These are phyloP conservation scores for Pseudocheirus occidentalis DNA, from an alignment of 2,797 vertebrate species.

Conservation along the genomic window DNA sequence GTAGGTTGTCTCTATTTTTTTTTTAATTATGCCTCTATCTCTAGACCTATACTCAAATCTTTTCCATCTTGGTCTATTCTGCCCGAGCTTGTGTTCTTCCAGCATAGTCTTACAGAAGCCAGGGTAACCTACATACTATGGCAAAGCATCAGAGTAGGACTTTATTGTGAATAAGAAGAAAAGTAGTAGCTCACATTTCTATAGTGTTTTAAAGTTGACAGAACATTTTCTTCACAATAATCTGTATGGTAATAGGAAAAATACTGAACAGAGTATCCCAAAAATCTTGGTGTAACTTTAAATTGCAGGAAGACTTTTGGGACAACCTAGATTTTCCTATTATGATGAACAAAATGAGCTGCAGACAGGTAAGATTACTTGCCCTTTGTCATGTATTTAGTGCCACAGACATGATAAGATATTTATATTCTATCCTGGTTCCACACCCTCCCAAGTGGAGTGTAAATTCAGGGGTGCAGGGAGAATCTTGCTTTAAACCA, in stretches of 20 bases:
- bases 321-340: background rate
- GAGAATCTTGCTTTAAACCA: background rate
- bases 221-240: background rate
- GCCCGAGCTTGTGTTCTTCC: background rate
- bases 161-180: background rate
- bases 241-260: background rate
- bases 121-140: background rate
- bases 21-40: background rate
- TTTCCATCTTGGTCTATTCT: background rate
- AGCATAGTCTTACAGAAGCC: background rate
- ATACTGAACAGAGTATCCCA: background rate
- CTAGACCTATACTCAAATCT: background rate
- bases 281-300: background rate
- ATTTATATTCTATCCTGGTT: background rate
- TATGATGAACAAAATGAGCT: background rate
- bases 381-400: background rate
- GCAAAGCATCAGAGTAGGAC: background rate
- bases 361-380: background rate
- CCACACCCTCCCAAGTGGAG: background rate
- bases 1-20: background rate
- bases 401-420: background rate
- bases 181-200: background rate
- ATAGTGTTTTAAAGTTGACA: background rate
- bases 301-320: background rate
- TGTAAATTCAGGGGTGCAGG: background rate